Conservation (phyloP, 2,113 vertebrate genomes). For the Acanthochromis polyacanthus region DNA sequence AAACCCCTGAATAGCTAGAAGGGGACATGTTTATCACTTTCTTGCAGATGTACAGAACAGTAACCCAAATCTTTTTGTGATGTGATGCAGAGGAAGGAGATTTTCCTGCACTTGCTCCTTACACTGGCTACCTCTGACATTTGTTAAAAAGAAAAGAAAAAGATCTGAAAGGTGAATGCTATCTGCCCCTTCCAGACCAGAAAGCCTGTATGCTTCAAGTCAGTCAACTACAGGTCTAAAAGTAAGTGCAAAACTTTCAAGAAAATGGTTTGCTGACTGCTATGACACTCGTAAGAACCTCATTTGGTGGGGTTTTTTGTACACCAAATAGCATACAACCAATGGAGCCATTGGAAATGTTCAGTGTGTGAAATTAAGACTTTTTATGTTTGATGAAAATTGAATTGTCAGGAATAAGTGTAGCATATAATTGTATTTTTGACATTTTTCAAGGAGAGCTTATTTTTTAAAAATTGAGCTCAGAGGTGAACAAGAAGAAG, state of each 20-base stretch:
- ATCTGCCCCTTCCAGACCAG: constrained; percentile 60
- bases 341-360: constrained; percentile 48
- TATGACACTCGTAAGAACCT: constrained; percentile 27
- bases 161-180: constrained; percentile 62
- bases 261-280: constrained; percentile 48
- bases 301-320: constrained; percentile 16
- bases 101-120: constrained; percentile 54
- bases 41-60: constrained; percentile 52
- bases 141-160: constrained; percentile 28
- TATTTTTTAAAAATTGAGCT: constrained; percentile 60
- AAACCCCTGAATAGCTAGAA: constrained; percentile 40
- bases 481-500: constrained; percentile 71
- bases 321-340: constrained; percentile 18
- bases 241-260: constrained; percentile 47
- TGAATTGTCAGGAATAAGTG: constrained; percentile 78
- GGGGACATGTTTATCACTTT: constrained; percentile 72
- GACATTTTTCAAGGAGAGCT: constrained; percentile 61
- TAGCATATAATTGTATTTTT: constrained; percentile 79
- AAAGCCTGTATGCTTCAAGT: constrained; percentile 30
- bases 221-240: constrained; percentile 37
- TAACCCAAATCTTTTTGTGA: constrained; percentile 62
- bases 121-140: constrained; percentile 60
- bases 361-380: constrained; percentile 61
- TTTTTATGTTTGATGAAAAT: constrained; percentile 77
- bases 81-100: constrained; percentile 52